These are phyloP conservation scores for Incurvaria masculella DNA, from an alignment of 2,888 invertebrate species.

Conservation along the genomic window DNA sequence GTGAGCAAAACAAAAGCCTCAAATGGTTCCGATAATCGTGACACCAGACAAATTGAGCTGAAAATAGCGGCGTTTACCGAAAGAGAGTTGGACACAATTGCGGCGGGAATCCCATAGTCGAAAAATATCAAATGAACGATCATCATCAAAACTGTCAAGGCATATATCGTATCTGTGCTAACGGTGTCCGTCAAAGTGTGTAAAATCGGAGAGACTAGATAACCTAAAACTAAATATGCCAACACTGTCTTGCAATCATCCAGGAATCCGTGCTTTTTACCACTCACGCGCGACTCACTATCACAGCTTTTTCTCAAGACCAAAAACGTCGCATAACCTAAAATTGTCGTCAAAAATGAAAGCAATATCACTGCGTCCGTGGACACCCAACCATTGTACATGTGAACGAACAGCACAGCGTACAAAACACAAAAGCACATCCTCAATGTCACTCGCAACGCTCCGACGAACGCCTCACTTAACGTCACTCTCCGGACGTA, in stretches of 20 bases:
- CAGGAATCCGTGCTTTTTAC: conserved; percentile 22
- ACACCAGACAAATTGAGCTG: conserved; percentile 92
- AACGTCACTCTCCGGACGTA: conserved; percentile 72
- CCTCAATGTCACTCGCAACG: conserved; percentile 76
- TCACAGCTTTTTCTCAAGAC: conserved; percentile 18
- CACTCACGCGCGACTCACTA: neutral
- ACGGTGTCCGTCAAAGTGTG: conserved; percentile 95
- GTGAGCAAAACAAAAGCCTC: conserved; percentile 91
- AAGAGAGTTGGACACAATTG: conserved; percentile 86
- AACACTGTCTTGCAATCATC: conserved; percentile 75
- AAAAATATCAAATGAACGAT: conserved; percentile 85
- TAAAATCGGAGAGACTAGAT: conserved; percentile 84
- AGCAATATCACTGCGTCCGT: conserved; percentile 62
- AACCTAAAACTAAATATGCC: conserved; percentile 83
- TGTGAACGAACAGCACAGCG: conserved; percentile 66
- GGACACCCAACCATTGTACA: conserved; percentile 66
- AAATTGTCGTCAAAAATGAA: conserved; percentile 51
- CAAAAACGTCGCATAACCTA: conserved; percentile 63
- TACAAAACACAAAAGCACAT: conserved; percentile 75
- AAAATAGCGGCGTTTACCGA: conserved; percentile 95
- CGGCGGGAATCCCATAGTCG: conserved; percentile 86
- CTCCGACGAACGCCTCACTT: conserved; percentile 67
- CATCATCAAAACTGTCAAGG: conserved; percentile 86
- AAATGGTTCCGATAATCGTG: conserved; percentile 78
- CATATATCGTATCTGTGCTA: conserved; percentile 96